phyloP scores from a whole-genome alignment of 2,113 vertebrate species.

The Platysternon megacephalum region DNA sequence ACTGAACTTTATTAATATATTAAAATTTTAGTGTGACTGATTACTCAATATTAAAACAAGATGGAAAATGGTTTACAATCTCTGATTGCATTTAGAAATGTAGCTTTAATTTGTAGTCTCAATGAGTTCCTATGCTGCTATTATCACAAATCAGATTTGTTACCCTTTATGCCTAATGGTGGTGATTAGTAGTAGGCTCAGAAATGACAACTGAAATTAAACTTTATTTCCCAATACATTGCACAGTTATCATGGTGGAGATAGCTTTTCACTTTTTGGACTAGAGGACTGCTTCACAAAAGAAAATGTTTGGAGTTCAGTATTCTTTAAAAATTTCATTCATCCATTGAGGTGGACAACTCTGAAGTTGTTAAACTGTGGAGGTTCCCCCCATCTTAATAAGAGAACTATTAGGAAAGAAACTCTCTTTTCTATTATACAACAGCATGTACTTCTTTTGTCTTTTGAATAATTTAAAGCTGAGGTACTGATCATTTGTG shows the following conservation, averaged over 20 bases:
- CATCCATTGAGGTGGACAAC: neutral
- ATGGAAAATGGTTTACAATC: rapidly evolving
- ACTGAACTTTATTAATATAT: neutral
- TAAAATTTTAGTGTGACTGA: neutral
- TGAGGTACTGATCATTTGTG: neutral
- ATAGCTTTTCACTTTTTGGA: neutral
- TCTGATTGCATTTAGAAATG: neutral
- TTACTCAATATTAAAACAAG: neutral
- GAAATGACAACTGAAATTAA: neutral
- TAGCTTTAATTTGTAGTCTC: neutral
- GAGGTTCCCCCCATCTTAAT: neutral
- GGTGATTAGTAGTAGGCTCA: neutral
- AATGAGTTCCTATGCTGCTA: neutral
- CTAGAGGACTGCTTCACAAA: neutral
- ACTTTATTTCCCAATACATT: neutral
- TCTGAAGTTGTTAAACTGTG: neutral
- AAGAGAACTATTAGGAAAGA: neutral
- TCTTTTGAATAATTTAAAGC: neutral
- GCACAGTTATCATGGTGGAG: neutral
- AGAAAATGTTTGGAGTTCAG: neutral
- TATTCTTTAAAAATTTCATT: neutral
- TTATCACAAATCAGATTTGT: neutral
- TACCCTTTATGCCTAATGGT: neutral
- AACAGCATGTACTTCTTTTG: neutral
- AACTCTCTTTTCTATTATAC: neutral